phyloP scores from a whole-genome alignment of 2,113 vertebrate species.

The Callorhinus ursinus region DNA sequence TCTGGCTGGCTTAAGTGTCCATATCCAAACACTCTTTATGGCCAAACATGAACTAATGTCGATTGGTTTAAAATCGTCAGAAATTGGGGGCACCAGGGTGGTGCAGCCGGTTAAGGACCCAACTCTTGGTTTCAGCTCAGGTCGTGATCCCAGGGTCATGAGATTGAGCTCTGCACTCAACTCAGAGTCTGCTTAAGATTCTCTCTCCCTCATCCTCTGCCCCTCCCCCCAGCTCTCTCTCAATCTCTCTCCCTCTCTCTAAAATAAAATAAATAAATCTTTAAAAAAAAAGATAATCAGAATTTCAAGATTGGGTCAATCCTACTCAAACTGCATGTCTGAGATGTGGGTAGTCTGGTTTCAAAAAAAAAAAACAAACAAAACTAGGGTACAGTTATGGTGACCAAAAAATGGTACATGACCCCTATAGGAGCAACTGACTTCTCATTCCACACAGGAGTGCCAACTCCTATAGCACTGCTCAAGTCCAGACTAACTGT shows the following conservation, averaged over 20 bases:
- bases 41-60: background rate
- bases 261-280: background rate
- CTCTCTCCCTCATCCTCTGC: background rate
- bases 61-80: background rate
- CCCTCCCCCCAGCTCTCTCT: background rate
- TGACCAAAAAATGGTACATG: background rate
- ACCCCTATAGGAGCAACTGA: background rate
- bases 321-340: background rate
- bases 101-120: background rate
- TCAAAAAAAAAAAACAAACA: background rate
- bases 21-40: background rate
- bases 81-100: background rate
- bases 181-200: background rate
- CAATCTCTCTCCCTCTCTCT: background rate
- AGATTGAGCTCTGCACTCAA: background rate
- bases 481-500: background rate
- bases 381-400: background rate
- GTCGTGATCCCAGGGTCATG: background rate
- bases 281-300: background rate
- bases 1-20: background rate
- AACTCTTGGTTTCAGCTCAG: background rate
- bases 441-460: background rate
- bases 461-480: background rate
- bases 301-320: background rate
- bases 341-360: background rate